Base-by-base conservation (phyloP, 2,113 vertebrate genomes). In the Piliocolobus tephrosceles region DNA sequence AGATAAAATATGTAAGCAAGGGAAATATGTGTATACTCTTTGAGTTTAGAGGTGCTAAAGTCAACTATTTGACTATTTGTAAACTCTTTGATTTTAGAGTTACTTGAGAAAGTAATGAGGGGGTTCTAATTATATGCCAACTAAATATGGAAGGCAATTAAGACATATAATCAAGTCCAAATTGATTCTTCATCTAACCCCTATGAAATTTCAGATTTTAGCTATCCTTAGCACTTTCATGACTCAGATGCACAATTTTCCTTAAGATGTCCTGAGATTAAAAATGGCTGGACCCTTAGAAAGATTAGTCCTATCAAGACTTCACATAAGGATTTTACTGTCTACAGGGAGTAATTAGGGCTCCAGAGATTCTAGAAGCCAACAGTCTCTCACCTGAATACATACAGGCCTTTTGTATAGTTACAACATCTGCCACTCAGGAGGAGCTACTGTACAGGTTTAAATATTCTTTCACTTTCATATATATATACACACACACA, bases 181-280 rank as follows among this genome's bases (percentile, higher is more conserved):
- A 58, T 35, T 1, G 10, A 43, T 78, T 95, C 23, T 78, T 78
- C 70, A 85, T 78, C 18, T 61, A 40, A 83, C 82, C 10, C 18
- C 14, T 86, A 57, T n/a, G 64, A 47, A 32, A 90, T 66, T 81
- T 90, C 57, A n/a, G 7, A 81, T 81, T 90, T 88, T 50, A 72
- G 30, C 30, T 40, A 30, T 73, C 38, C 35, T 82, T 88, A 61
- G 22, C 11, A 25, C 5, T 0, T 81, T 25, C 13, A 55, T 17
- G 22, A 52, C 23, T 91, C 80, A 92, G 93, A 73, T 78, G 50
- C 45, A 40, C 57, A 57, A n/a, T 75, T 93, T 97, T 87, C 52
- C 64, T 95, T 92, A 50, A 76, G 57, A 61, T 38, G 20, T 52
- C 5, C n/a, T 66, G 16, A 70, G 6, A 91, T 45, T 66, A 75